These are phyloP conservation scores for Pseudopodoces humilis DNA, from an alignment of 2,113 vertebrate species.

Conservation along the genomic window DNA sequence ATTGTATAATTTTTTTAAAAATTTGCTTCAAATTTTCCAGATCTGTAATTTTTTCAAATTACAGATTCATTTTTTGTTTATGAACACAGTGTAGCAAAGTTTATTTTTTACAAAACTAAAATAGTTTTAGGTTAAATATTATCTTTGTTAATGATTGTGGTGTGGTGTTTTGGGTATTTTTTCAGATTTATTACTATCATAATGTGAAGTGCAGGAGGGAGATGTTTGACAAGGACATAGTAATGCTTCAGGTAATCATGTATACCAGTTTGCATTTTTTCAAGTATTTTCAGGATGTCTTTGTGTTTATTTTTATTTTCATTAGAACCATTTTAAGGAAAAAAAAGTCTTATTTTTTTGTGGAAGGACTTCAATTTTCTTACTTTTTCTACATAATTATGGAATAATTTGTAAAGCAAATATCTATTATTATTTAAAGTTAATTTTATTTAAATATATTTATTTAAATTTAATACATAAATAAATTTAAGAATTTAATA, in stretches of 20 bases:
- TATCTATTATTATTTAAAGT: neutral
- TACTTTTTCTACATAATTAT: neutral
- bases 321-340: neutral
- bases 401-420: neutral
- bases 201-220: conserved; percentile 97
- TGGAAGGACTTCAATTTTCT: neutral
- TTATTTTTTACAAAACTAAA: neutral
- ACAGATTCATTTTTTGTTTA: neutral
- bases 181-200: conserved; percentile 98
- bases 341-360: neutral
- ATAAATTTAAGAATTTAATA: neutral
- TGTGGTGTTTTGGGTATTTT: neutral
- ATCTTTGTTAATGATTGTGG: neutral
- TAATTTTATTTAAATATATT: no score
- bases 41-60: neutral
- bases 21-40: no score
- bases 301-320: neutral
- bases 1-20: neutral
- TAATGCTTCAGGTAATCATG: conserved; percentile 89
- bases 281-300: neutral
- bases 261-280: neutral
- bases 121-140: neutral
- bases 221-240: conserved; percentile 98
- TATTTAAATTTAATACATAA: no score
- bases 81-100: neutral